Evolutionary conservation across 2,113 vertebrate species (phyloP).

Genomic region (Chloebia gouldiae): DNA sequence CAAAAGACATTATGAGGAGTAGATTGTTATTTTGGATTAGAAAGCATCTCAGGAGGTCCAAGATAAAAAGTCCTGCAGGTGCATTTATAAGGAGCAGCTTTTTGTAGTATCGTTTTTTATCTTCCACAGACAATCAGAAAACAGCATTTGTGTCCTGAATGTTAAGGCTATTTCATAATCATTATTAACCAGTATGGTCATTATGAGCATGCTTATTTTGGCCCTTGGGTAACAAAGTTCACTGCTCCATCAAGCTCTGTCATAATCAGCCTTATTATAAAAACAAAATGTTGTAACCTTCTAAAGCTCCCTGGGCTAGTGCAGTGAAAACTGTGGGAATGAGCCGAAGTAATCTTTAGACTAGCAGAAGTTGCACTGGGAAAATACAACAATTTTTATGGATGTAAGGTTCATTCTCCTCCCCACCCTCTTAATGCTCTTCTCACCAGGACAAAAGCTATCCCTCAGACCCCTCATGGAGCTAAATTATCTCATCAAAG

Average conservation of each 20-base stretch:
- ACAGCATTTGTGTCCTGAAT: slow-evolving; percentile 3
- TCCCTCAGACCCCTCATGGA: slow-evolving; percentile 43
- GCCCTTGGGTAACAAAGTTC: slow-evolving; percentile 49
- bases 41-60: neutral
- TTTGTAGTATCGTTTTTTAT: neutral
- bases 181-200: slow-evolving; percentile 2
- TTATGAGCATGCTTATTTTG: slow-evolving; percentile 32
- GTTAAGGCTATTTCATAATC: slow-evolving; percentile 11
- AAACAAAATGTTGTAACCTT: slow-evolving; percentile 63
- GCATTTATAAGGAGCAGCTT: neutral
- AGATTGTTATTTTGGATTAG: neutral
- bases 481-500: slow-evolving; percentile 61
- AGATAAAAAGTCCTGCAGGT: neutral
- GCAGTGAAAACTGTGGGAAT: slow-evolving; percentile 47
- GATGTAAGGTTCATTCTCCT: slow-evolving; percentile 4
- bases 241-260: slow-evolving; percentile 34
- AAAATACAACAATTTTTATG: slow-evolving; percentile 46
- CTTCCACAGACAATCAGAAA: neutral
- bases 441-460: slow-evolving; percentile 28
- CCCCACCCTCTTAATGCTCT: neutral
- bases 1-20: neutral
- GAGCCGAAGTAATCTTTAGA: slow-evolving; percentile 50
- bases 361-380: slow-evolving; percentile 45
- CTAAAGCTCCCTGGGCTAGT: slow-evolving; percentile 55
- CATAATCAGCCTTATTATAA: slow-evolving; percentile 61